These are phyloP conservation scores for Peromyscus maniculatus DNA, from an alignment of 2,113 vertebrate species.

Conservation along the genomic window DNA sequence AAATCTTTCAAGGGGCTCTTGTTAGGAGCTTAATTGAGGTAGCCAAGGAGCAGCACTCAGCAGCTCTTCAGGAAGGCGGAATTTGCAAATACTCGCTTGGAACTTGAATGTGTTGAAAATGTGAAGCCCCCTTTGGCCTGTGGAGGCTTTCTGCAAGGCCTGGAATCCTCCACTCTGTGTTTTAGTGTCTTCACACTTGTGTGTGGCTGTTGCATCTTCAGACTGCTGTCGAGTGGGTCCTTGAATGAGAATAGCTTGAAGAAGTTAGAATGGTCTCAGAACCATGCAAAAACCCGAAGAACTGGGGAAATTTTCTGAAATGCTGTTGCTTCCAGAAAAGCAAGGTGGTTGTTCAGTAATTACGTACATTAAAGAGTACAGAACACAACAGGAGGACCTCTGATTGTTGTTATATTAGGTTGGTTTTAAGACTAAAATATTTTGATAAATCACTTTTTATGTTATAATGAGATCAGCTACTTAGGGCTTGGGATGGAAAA, in stretches of 20 bases:
- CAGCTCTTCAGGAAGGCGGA: conserved; percentile 63
- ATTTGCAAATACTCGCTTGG: conserved; percentile 55
- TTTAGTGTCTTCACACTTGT: neutral
- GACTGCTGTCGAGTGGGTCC: neutral
- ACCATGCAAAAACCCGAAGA: neutral
- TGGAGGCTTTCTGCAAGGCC: neutral
- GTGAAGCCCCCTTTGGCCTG: neutral
- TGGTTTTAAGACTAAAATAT: conserved; percentile 19
- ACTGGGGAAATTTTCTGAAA: neutral
- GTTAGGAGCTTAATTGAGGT: conserved; percentile 59
- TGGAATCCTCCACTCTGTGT: neutral
- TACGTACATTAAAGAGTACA: neutral
- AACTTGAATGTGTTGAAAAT: neutral
- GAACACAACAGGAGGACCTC: neutral
- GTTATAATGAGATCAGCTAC: neutral
- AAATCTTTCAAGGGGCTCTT: conserved; percentile 59
- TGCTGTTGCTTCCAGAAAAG: neutral
- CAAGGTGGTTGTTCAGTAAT: neutral
- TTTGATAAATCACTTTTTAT: neutral
- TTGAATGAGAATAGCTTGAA: neutral
- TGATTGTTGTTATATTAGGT: neutral
- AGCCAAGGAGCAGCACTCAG: conserved; percentile 39
- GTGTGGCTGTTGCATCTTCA: neutral
- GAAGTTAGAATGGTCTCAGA: neutral
- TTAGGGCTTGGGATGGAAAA: neutral